Evolutionary conservation across 2,113 vertebrate species (phyloP), one percentile per base, ranked within the genome.

Genomic region (Gadus macrocephalus): DNA sequence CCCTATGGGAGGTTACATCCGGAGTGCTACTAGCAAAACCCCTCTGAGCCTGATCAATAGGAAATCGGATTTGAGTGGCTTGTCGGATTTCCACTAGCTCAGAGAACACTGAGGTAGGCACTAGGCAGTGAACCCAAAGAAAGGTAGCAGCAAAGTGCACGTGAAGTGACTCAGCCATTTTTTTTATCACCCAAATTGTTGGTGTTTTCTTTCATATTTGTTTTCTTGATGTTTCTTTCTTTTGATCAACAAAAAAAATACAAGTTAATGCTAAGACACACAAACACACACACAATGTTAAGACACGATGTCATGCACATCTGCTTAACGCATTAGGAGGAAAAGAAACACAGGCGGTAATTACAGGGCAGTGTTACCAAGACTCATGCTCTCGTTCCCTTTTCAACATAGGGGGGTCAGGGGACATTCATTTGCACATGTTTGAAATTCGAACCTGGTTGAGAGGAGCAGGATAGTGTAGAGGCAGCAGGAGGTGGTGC

Each of bases 301-400:
- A 77, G 3, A 80, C 83, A 78, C 80, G 38, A 80, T 75, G 81
- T 72, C 56, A 72, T 81, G 77, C 74, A 87, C 88, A 88, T 88
- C 88, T 88, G 88, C 85, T 90, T 86, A 83, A 75, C 61, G 71
- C 83, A 89, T 90, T 88, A 87, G 83, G 81, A 74, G 71, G 79
- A 78, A 83, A 87, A 83, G 81, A 86, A 88, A 83, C 81, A 86
- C 64, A 78, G 87, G 73, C 77, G 78, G 78, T 89, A 90, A 89
- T 89, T 89, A 89, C 83, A 88, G 84, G 79, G 83, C 82, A 80
- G 78, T 15, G 65, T 75, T 82, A 72, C 72, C 75, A 78, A 78
- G 76, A 74, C 83, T 49, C 42, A 80, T 75, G 81, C 49, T 28
- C 70, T n/a, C 73, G 78, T 83, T 87, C 72, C 53, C 75, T 69